These are phyloP conservation scores for Pilophorus perplexus DNA, from an alignment of 2,888 invertebrate species.

Conservation along the genomic window DNA sequence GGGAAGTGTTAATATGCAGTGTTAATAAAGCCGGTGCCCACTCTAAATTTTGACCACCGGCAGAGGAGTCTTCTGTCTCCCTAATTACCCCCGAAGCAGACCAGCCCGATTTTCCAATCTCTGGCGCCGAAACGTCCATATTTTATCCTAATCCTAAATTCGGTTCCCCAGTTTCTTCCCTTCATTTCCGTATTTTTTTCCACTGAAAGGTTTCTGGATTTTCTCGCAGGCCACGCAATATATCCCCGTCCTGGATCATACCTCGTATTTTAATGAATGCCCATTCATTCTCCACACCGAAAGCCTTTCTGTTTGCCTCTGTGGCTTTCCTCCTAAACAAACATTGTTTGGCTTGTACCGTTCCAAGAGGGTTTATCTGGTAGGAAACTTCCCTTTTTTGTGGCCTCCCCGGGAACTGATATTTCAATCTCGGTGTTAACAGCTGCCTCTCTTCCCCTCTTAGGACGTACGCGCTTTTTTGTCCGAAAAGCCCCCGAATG, in stretches of 20 bases:
- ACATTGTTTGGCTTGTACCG: conserved; percentile 36
- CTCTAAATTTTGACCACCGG: too few relatives aligned
- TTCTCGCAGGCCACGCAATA: neutral
- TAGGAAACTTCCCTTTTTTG: conserved; percentile 15
- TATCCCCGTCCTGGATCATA: conserved; percentile 20
- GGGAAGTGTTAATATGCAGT: too few relatives aligned
- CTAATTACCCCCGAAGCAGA: too few relatives aligned
- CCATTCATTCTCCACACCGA: conserved; percentile 37
- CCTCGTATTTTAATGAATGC: conserved; percentile 35
- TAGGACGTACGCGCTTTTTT: conserved; percentile 22
- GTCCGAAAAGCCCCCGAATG: conserved; percentile 6
- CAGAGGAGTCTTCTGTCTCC: too few relatives aligned
- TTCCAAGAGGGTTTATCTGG: conserved; percentile 28
- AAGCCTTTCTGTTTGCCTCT: conserved; percentile 16
- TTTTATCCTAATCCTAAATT: too few relatives aligned
- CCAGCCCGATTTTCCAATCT: too few relatives aligned
- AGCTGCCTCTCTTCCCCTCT: conserved; percentile 33
- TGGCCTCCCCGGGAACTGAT: conserved; percentile 21
- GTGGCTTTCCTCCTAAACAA: conserved; percentile 37
- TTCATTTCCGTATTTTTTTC: too few relatives aligned
- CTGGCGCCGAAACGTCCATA: too few relatives aligned
- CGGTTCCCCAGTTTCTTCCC: too few relatives aligned
- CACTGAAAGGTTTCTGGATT: too few relatives aligned
- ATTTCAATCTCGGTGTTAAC: conserved; percentile 40
- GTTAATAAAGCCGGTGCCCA: too few relatives aligned